Percentiles rank a stretch among this genome's conserved stretches.
Evolutionary conservation across 2,888 invertebrate genomes (phyloP).

Genomic region (Anaspis maculata): DNA sequence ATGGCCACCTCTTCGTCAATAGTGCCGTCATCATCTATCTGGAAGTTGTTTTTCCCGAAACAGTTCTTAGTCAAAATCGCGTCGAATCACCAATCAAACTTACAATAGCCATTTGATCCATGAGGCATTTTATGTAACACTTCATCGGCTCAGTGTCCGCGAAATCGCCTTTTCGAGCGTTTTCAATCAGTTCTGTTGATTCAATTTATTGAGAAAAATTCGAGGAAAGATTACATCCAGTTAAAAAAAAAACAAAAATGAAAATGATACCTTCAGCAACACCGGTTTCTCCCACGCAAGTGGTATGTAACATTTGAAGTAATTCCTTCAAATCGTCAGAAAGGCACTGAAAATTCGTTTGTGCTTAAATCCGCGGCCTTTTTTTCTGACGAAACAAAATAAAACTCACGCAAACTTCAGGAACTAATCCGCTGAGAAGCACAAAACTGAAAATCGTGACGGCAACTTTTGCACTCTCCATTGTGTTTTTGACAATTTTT

Average conservation of each 20-base stretch:
- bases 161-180: constrained; percentile 10
- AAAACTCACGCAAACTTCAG: not conserved
- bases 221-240: not conserved
- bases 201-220: not conserved
- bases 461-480: too few relatives aligned
- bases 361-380: too few relatives aligned
- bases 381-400: not conserved
- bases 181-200: constrained; percentile 4
- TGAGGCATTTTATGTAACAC: constrained; percentile 37
- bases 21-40: constrained; percentile 39
- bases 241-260: not conserved
- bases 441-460: too few relatives aligned
- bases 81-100: constrained; percentile 14
- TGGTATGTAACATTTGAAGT: constrained; percentile 32
- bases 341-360: not conserved
- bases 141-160: constrained; percentile 32
- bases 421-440: not conserved
- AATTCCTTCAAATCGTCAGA: constrained; percentile 31
- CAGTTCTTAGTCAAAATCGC: constrained; percentile 3
- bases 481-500: too few relatives aligned
- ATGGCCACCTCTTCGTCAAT: constrained; percentile 38
- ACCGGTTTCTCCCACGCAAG: constrained; percentile 33
- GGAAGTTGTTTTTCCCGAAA: constrained; percentile 7
- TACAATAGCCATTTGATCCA: constrained; percentile 31
- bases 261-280: constrained; percentile 38